These are phyloP conservation scores for Erebia palarica DNA, from an alignment of 2,888 invertebrate species.

Conservation along the genomic window DNA sequence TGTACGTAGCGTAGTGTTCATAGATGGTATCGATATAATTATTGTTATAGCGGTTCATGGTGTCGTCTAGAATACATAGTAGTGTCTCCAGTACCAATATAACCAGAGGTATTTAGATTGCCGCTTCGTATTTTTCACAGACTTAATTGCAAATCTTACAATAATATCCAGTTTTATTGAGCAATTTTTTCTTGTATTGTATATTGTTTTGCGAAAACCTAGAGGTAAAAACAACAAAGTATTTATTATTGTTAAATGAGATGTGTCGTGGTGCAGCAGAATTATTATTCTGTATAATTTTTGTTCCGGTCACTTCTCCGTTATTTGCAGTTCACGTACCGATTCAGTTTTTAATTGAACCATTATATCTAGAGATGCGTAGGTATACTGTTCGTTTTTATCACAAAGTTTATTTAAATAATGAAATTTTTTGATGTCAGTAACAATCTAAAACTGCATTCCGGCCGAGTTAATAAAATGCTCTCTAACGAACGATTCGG, in stretches of 20 bases:
- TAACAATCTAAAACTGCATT: conserved; percentile 50
- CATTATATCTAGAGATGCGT: background rate
- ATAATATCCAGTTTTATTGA: no score
- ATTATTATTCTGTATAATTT: background rate
- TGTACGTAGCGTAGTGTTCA: no score
- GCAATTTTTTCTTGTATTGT: no score
- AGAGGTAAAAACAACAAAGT: no score
- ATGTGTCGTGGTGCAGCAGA: background rate
- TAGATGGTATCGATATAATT: no score
- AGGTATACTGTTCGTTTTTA: background rate
- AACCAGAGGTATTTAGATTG: no score
- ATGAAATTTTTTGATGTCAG: conserved; percentile 39
- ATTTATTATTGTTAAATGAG: background rate
- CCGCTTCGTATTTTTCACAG: no score
- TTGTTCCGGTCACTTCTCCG: background rate
- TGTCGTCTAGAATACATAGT: no score
- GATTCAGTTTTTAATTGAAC: background rate
- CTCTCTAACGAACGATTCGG: conserved; percentile 68
- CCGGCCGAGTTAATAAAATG: conserved; percentile 77
- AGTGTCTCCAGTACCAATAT: no score
- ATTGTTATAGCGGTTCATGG: no score
- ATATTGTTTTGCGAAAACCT: no score
- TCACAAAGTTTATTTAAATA: conserved; percentile 23
- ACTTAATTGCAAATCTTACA: no score
- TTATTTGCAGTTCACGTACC: background rate